Conservation (phyloP, 2,797 vertebrate genomes). For the Malurus splendens region DNA sequence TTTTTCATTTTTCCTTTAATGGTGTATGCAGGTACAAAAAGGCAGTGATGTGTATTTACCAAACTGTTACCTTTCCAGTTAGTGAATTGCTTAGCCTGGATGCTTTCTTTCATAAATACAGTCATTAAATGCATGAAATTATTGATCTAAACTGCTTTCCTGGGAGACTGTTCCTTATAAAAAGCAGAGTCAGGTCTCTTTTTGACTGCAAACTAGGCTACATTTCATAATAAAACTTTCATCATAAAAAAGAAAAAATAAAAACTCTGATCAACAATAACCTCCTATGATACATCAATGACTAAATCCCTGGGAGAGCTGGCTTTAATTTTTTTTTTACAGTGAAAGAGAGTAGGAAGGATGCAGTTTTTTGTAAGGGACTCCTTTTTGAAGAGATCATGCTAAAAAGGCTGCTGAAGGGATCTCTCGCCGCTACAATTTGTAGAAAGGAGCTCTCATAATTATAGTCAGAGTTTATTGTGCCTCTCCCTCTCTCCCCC, state of each 20-base stretch:
- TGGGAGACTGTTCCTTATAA: not conserved
- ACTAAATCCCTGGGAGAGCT: not conserved
- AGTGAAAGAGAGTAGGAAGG: not conserved
- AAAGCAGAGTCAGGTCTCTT: not conserved
- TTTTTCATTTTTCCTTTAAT: not conserved
- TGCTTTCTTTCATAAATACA: constrained; percentile 24
- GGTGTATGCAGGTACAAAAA: not conserved
- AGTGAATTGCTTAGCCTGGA: not conserved
- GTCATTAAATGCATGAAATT: not conserved
- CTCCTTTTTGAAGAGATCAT: not conserved
- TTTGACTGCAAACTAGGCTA: constrained; percentile 12
- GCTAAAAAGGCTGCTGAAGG: not conserved
- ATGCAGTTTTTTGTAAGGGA: not conserved
- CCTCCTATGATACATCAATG: not conserved
- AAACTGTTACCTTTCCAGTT: constrained; percentile 7
- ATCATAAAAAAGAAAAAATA: not conserved
- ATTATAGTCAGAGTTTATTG: constrained; percentile 31
- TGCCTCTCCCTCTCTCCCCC: not conserved
- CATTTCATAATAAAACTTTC: constrained; percentile 44
- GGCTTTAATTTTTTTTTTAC: not conserved
- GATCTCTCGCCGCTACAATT: not conserved
- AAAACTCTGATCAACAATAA: not conserved
- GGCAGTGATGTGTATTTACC: not conserved
- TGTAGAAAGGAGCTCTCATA: constrained; percentile 10
- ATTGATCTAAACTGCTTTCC: constrained; percentile 29